Conservation (phyloP, 2,113 vertebrate species). For the Sceloporus undulatus region DNA sequence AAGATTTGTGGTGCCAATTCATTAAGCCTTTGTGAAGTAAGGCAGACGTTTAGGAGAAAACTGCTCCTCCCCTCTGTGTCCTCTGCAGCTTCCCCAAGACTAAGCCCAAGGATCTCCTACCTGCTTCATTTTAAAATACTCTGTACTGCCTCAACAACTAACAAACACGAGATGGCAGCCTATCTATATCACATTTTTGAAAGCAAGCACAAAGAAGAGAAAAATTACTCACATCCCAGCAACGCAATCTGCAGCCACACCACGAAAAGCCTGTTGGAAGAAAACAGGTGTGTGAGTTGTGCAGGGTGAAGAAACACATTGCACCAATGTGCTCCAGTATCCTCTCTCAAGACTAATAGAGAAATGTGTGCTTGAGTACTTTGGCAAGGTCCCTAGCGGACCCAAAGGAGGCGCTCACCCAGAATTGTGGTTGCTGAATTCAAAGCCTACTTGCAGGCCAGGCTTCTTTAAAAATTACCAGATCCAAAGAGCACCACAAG, state of each 20-base stretch:
- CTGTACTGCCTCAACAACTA: not conserved
- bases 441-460: too few species aligned
- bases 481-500: too few species aligned
- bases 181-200: not conserved
- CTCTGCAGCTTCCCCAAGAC: not conserved
- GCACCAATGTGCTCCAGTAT: not conserved
- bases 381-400: not conserved
- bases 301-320: not conserved
- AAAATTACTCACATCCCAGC: not conserved
- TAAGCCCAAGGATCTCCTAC: not conserved
- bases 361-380: not conserved
- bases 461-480: not conserved
- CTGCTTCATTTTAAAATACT: not conserved
- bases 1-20: not conserved
- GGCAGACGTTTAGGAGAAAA: not conserved
- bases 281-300: not conserved
- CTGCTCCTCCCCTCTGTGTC: not conserved
- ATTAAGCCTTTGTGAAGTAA: too few species aligned
- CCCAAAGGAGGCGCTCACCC: not conserved
- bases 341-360: too few species aligned
- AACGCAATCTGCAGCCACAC: not conserved
- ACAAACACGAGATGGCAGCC: not conserved
- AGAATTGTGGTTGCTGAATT: not conserved
- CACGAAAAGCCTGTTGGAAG: not conserved
- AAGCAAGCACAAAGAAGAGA: not conserved